Evolutionary conservation across 2,113 vertebrate species (phyloP).

Genomic region (Apteryx owenii): DNA sequence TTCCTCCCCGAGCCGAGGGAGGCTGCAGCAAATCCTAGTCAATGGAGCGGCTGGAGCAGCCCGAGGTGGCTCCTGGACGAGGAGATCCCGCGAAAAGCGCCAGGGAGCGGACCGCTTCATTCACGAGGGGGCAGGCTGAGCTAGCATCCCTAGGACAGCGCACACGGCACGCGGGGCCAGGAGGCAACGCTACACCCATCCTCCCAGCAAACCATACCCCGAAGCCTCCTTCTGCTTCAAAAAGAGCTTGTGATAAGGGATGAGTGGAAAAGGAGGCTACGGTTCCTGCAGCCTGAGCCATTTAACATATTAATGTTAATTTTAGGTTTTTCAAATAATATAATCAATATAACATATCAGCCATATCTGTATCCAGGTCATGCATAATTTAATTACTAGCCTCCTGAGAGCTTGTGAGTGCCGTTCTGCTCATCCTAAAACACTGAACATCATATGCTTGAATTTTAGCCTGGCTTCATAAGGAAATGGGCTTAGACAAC

Average conservation of each 20-base stretch:
- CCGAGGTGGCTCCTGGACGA: rapidly evolving
- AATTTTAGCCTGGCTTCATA: not conserved
- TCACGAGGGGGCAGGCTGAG: rapidly evolving
- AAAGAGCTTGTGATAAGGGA: not conserved
- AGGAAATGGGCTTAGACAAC: not conserved
- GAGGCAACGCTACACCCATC: not conserved
- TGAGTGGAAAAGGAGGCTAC: not conserved
- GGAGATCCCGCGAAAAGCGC: not conserved
- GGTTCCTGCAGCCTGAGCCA: not conserved
- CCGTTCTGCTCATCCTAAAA: not conserved
- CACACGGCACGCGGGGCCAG: not conserved
- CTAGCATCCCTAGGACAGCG: not conserved
- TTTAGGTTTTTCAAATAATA: not conserved
- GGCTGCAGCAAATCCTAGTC: not conserved
- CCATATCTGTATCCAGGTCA: not conserved
- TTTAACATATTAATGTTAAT: not conserved
- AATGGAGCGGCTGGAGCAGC: rapidly evolving
- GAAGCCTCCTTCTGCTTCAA: not conserved
- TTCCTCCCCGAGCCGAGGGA: not conserved
- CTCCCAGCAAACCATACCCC: not conserved
- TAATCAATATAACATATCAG: rapidly evolving
- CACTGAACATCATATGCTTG: not conserved
- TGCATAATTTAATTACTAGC: conserved; percentile 7
- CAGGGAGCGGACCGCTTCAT: rapidly evolving
- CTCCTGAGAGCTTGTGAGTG: not conserved